Evolutionary conservation across 2,797 vertebrate genomes (phyloP).

Genomic region (Triplophysa yarkandensis): DNA sequence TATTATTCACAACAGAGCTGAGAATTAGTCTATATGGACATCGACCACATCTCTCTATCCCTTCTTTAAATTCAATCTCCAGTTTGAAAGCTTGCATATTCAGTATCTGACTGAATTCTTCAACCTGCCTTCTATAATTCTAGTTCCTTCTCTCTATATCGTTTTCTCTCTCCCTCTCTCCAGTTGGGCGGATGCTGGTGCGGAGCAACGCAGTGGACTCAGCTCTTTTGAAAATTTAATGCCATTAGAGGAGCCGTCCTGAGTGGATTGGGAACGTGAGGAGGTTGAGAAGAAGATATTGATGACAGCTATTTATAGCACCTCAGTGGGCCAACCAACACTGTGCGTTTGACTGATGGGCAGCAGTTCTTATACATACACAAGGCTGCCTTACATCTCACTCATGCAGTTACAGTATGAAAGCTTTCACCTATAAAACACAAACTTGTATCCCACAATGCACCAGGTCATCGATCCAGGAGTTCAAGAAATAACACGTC

Average conservation of each 20-base stretch:
- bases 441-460: slow-evolving; percentile 17
- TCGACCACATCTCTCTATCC: slow-evolving; percentile 24
- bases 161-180: slow-evolving; percentile 34
- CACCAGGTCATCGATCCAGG: slow-evolving; percentile 15
- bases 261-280: slow-evolving; percentile 62
- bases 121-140: slow-evolving; percentile 14
- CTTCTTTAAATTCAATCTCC: slow-evolving; percentile 34
- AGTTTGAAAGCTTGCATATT: slow-evolving; percentile 54
- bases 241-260: slow-evolving; percentile 66
- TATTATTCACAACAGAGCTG: slow-evolving; percentile 67
- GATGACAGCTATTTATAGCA: slow-evolving; percentile 57
- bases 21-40: slow-evolving; percentile 32
- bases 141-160: slow-evolving; percentile 6
- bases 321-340: slow-evolving; percentile 42
- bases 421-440: slow-evolving; percentile 6
- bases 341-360: slow-evolving; percentile 12
- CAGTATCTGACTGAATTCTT: slow-evolving; percentile 37
- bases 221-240: slow-evolving; percentile 74
- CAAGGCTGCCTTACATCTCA: slow-evolving; percentile 4
- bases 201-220: slow-evolving; percentile 45
- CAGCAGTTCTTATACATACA: slow-evolving; percentile 20
- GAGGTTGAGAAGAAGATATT: slow-evolving; percentile 54
- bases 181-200: slow-evolving; percentile 44
- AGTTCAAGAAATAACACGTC: neutral
- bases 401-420: neutral